These are phyloP conservation scores for Pediacus dermestoides DNA, from an alignment of 2,888 invertebrate genomes.

Conservation along the genomic window DNA sequence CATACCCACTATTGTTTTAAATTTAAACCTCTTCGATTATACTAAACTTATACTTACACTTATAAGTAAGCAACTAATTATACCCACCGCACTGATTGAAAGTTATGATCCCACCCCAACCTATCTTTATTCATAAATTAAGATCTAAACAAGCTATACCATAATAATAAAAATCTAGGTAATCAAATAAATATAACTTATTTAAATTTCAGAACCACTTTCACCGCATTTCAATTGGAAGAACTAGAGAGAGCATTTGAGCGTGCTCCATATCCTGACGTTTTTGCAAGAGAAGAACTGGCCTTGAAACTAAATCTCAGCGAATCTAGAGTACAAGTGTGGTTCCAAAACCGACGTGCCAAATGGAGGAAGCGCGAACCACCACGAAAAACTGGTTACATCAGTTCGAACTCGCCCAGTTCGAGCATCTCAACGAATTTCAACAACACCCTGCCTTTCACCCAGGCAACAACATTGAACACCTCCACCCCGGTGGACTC, in stretches of 20 bases:
- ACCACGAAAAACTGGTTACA: slow-evolving; percentile 81
- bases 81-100: no score
- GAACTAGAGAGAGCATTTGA: slow-evolving; percentile 92
- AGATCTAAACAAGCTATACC: no score
- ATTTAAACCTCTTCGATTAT: no score
- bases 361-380: slow-evolving; percentile 95
- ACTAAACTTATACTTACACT: no score
- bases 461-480: slow-evolving; percentile 50
- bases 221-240: slow-evolving; percentile 91
- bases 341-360: slow-evolving; percentile 88
- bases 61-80: no score
- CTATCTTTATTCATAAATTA: no score
- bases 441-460: slow-evolving; percentile 55
- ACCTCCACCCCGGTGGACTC: slow-evolving; percentile 62
- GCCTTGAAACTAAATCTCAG: slow-evolving; percentile 87
- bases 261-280: slow-evolving; percentile 93
- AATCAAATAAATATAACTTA: slow-evolving; percentile 1
- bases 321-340: slow-evolving; percentile 73
- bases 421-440: slow-evolving; percentile 54
- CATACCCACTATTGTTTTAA: no score
- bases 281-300: slow-evolving; percentile 90
- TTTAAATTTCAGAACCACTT: slow-evolving; percentile 76
- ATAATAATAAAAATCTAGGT: no score
- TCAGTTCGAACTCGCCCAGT: slow-evolving; percentile 66
- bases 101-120: no score